Conservation (phyloP, 1,140 invertebrate genomes). For the Mactra quadrangularis region DNA sequence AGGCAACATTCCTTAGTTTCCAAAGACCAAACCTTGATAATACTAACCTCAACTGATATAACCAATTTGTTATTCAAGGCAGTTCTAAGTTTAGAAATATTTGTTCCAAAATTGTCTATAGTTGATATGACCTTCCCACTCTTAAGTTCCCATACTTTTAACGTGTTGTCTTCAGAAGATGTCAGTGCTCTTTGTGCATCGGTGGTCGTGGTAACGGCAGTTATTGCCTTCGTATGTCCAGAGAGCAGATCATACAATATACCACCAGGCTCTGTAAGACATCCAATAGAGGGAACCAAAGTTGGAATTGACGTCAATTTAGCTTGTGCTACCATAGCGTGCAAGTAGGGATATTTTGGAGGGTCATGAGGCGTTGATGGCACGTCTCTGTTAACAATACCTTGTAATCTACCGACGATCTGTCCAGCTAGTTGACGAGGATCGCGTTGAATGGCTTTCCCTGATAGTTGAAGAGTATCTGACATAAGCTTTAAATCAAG, state of each 20-base stretch:
- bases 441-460: conserved; percentile 90
- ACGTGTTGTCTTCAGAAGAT: conserved; percentile 78
- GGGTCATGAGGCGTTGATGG: conserved; percentile 77
- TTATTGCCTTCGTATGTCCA: conserved; percentile 80
- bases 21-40: conserved; percentile 79
- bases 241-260: conserved; percentile 79
- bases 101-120: conserved; percentile 75
- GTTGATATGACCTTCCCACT: conserved; percentile 79
- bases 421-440: conserved; percentile 98
- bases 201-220: conserved; percentile 76
- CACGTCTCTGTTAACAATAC: conserved; percentile 74
- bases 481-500: conserved; percentile 96
- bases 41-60: conserved; percentile 74
- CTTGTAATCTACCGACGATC: conserved; percentile 91
- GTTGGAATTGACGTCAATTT: conserved; percentile 74
- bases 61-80: conserved; percentile 72
- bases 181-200: conserved; percentile 80
- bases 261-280: conserved; percentile 80
- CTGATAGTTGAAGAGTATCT: conserved; percentile 93
- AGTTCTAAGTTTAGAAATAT: conserved; percentile 71
- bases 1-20: conserved; percentile 68
- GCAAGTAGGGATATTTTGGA: conserved; percentile 76
- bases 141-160: conserved; percentile 82
- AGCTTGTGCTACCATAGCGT: conserved; percentile 73
- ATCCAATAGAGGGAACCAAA: conserved; percentile 78